phyloP scores from a whole-genome alignment of 1,140 invertebrate species.

The Diabrotica undecimpunctata region DNA sequence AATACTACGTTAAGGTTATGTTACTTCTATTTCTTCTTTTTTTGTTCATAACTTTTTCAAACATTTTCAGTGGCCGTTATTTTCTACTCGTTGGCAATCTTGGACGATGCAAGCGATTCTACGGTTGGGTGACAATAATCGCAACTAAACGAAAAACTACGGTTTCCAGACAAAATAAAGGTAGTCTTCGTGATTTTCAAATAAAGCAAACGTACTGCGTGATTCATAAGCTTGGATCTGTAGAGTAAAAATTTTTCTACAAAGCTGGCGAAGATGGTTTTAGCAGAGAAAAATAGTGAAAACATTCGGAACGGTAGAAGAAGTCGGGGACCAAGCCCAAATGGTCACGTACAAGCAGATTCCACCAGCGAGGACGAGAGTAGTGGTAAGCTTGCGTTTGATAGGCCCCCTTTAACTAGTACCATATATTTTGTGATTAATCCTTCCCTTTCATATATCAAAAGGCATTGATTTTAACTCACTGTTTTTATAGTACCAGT shows the following conservation, averaged over 20 bases:
- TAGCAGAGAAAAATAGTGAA: constrained; percentile 79
- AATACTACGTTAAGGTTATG: not conserved
- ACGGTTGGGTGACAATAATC: constrained; percentile 1
- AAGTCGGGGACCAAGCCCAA: constrained; percentile 84
- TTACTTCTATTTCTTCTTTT: not conserved
- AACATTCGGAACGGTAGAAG: constrained; percentile 78
- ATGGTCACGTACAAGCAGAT: constrained; percentile 74
- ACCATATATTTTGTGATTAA: not conserved
- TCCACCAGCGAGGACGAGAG: constrained; percentile 78
- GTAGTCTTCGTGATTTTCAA: constrained; percentile 30
- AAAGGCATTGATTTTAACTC: not conserved
- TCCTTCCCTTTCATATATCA: not conserved
- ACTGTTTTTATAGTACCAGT: constrained; percentile 59
- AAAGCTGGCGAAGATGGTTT: constrained; percentile 63
- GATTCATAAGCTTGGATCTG: constrained; percentile 25
- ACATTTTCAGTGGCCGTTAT: too few relatives aligned
- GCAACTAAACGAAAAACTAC: constrained; percentile 32
- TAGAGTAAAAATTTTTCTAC: constrained; percentile 12
- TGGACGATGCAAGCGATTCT: not conserved
- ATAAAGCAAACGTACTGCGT: constrained; percentile 22
- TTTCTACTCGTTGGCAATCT: not conserved
- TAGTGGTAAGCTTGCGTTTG: constrained; percentile 53
- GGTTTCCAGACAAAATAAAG: constrained; percentile 34
- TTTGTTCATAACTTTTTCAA: too few relatives aligned
- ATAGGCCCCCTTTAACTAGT: constrained; percentile 21